A percentile compares a stretch with the other conserved stretches of the same genome.
phyloP scores from a whole-genome alignment of 1,140 invertebrate genomes.

The Drosophila fuyamai region DNA sequence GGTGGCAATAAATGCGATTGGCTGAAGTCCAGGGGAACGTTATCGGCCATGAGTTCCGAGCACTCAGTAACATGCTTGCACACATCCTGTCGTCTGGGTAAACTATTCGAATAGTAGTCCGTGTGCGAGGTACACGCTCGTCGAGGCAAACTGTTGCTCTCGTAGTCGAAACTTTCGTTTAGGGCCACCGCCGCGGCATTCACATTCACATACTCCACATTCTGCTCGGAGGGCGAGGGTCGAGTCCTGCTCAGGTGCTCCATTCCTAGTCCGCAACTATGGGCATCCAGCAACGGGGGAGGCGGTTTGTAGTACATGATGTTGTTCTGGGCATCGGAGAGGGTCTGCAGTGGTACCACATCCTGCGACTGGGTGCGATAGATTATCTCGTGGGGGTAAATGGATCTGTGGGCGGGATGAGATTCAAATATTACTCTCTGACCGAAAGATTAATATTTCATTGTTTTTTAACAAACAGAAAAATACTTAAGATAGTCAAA shows the following conservation, averaged over 20 bases:
- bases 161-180: conserved; percentile 78
- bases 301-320: conserved; percentile 81
- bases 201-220: conserved; percentile 66
- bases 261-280: conserved; percentile 69
- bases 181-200: conserved; percentile 68
- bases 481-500: too few relatives aligned
- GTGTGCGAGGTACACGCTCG: conserved; percentile 74
- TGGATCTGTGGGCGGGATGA: conserved; percentile 10
- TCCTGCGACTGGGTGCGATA: conserved; percentile 93
- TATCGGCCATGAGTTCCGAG: conserved; percentile 69
- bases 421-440: background rate
- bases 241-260: conserved; percentile 60
- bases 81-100: conserved; percentile 75
- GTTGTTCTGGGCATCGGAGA: conserved; percentile 76
- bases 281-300: conserved; percentile 62
- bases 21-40: conserved; percentile 70
- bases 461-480: too few relatives aligned
- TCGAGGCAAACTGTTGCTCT: conserved; percentile 79
- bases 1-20: conserved; percentile 71
- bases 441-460: background rate
- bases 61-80: conserved; percentile 80
- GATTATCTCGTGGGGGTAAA: conserved; percentile 89
- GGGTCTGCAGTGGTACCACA: conserved; percentile 57
- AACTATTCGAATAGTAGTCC: conserved; percentile 77
- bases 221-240: conserved; percentile 41